phyloP scores from a whole-genome alignment of 2,888 invertebrate species.

The Orthonychiurus folsomi region DNA sequence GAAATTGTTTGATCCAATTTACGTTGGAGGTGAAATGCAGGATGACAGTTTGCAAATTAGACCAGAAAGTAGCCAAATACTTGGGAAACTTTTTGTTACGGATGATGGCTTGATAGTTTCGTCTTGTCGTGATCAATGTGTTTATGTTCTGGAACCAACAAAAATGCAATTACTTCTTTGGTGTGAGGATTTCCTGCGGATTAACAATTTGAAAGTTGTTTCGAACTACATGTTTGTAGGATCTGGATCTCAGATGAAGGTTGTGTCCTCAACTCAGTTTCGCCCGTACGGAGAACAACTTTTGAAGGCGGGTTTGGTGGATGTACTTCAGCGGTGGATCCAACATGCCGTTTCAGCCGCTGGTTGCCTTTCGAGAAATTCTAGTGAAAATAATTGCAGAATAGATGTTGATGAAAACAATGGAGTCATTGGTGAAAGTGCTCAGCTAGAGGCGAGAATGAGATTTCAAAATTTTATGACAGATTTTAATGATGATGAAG shows the following conservation, averaged over 20 bases:
- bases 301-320: slow-evolving; percentile 25
- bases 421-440: not conserved
- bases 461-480: not conserved
- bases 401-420: not conserved
- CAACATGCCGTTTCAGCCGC: slow-evolving; percentile 16
- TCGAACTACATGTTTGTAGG: slow-evolving; percentile 38
- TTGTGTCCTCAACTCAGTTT: slow-evolving; percentile 31
- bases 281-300: slow-evolving; percentile 32
- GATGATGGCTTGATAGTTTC: slow-evolving; percentile 33
- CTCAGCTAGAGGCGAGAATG: not conserved
- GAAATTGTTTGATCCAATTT: slow-evolving; percentile 28
- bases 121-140: slow-evolving; percentile 22
- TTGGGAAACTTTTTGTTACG: slow-evolving; percentile 30
- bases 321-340: slow-evolving; percentile 30
- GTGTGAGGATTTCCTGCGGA: slow-evolving; percentile 34
- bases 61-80: not conserved
- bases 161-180: slow-evolving; percentile 25
- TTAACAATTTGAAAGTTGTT: slow-evolving; percentile 32
- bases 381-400: not conserved
- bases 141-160: slow-evolving; percentile 29
- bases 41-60: slow-evolving; percentile 4
- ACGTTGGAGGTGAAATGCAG: not conserved
- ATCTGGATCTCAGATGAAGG: slow-evolving; percentile 30
- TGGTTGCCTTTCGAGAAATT: slow-evolving; percentile 8
- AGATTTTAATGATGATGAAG: not conserved